These are phyloP conservation scores for Sciurus vulgaris DNA, from an alignment of 2,797 vertebrate species.

Conservation along the genomic window DNA sequence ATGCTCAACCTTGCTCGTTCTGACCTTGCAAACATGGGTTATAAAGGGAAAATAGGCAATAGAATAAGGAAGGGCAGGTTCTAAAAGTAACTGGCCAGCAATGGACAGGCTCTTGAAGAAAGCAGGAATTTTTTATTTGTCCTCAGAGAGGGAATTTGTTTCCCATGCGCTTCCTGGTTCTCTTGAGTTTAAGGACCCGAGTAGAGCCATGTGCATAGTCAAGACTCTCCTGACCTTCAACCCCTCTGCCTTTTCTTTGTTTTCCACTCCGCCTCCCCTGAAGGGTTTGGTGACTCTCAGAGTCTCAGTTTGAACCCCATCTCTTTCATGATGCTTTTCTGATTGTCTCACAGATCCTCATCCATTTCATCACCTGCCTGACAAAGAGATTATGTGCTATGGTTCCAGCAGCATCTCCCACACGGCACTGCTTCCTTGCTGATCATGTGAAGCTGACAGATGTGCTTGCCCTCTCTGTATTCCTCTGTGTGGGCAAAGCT, in stretches of 20 bases:
- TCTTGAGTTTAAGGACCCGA: neutral
- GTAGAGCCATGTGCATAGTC: neutral
- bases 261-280: neutral
- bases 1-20: neutral
- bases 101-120: neutral
- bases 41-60: neutral
- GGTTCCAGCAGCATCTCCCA: neutral
- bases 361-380: neutral
- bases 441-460: neutral
- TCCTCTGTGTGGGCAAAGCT: neutral
- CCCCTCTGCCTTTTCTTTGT: neutral
- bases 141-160: neutral
- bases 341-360: neutral
- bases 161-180: neutral
- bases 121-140: neutral
- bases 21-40: neutral
- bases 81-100: neutral
- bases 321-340: neutral
- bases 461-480: neutral
- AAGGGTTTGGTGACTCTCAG: neutral
- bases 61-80: neutral
- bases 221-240: neutral
- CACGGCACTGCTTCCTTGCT: neutral
- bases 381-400: neutral
- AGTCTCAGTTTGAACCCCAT: neutral